Evolutionary conservation across 1,140 invertebrate species (phyloP), one percentile per base, ranked within the genome.

Genomic region (Drosophila busckii): DNA sequence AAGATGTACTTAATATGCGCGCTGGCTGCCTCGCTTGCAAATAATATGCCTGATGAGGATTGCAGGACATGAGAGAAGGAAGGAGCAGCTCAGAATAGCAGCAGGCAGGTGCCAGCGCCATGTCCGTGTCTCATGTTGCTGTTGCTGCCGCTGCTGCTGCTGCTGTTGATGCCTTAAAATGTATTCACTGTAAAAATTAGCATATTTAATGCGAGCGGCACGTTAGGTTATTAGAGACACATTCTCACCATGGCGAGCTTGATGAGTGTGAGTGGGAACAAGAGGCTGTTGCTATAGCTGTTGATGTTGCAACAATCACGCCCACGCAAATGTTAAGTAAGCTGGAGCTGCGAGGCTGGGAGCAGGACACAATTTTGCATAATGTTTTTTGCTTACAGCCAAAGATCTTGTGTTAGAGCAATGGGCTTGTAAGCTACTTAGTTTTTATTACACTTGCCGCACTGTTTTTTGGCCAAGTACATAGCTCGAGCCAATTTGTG

Each of bases 101-200:
- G 31, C 48, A 29, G 40, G 17, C 35, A 45, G 54, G 54, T 44
- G 54, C 32, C 4, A 23, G 7, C 4, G 16, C n/a, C 32, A 45
- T 44, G 41, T 37, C 20, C 25, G 35, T 28, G 37, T 29, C 13
- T n/a, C 17, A 10, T 20, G n/a, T 20, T 25, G 15, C 41, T n/a
- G 22, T n/a, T 44, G 52, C 29, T 28, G 59, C 38, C 38, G 9
- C 19, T 2, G 44, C 44, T 46, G 29, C 32, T 61, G 54, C 53
- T 58, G 58, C 35, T 50, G 54, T 3, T 48, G 50, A 35, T 70
- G 61, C 62, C 69, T 61, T 60, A 61, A 66, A 80, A 82, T 80
- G 75, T 80, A 69, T 73, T 82, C 75, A 66, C 75, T 80, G 75
- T 80, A 82, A 75, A 75, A 80, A 80, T 80, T 80, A 82, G 75